Conservation (phyloP, 2,888 invertebrate genomes). For the Oegoconia quadripuncta region DNA sequence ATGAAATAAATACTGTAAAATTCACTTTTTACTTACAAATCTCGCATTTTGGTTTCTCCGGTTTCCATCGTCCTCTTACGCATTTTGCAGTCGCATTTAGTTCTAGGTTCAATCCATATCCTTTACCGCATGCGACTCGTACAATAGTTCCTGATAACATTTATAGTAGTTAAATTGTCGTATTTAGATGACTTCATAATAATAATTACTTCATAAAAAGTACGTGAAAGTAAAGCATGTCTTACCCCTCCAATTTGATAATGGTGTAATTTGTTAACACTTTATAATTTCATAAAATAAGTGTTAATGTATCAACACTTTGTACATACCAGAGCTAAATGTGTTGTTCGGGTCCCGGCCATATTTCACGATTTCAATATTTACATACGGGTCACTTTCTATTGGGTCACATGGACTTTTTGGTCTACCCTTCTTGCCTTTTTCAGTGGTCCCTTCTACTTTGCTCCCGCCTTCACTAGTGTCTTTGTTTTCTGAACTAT, state of each 20-base stretch:
- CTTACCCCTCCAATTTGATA: no score
- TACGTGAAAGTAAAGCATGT: not conserved
- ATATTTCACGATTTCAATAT: slow-evolving; percentile 84
- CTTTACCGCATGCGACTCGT: slow-evolving; percentile 86
- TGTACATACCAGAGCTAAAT: slow-evolving; percentile 81
- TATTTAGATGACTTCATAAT: not conserved
- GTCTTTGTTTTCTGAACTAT: slow-evolving; percentile 36
- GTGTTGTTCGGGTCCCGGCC: slow-evolving; percentile 85
- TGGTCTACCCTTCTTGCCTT: slow-evolving; percentile 66
- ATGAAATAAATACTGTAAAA: no score
- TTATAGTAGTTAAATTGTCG: not conserved
- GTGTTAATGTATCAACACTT: not conserved
- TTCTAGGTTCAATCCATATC: slow-evolving; percentile 86
- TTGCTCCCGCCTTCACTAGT: slow-evolving; percentile 30
- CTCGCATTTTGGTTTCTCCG: slow-evolving; percentile 87
- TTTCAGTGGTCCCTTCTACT: slow-evolving; percentile 46
- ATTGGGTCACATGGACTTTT: slow-evolving; percentile 85
- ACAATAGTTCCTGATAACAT: slow-evolving; percentile 82
- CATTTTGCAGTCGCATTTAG: slow-evolving; percentile 89
- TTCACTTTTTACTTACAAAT: slow-evolving; percentile 83
- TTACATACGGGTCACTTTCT: slow-evolving; percentile 81
- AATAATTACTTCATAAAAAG: not conserved
- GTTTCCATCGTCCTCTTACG: slow-evolving; percentile 91
- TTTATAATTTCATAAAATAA: no score
- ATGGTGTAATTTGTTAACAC: no score